These are phyloP conservation scores for Scaptomyza reducta DNA, from an alignment of 2,888 invertebrate genomes.

Conservation along the genomic window DNA sequence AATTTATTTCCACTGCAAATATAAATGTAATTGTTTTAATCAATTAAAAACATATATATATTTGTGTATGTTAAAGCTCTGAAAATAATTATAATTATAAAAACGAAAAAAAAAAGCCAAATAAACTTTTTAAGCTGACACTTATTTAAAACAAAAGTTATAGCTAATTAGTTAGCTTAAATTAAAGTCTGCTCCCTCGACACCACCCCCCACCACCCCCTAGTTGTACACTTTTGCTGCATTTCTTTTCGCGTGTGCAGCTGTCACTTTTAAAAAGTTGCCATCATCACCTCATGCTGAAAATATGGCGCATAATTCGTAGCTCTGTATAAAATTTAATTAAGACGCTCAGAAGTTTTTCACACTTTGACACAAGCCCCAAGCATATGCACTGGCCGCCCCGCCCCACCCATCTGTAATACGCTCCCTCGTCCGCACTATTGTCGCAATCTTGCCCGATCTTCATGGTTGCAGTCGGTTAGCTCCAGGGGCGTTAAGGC, in stretches of 20 bases:
- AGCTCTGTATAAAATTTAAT: slow-evolving; percentile 72
- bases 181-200: slow-evolving; percentile 34
- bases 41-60: background rate
- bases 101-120: background rate
- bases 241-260: slow-evolving; percentile 60
- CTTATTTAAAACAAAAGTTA: slow-evolving; percentile 59
- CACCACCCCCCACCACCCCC: background rate
- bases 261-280: slow-evolving; percentile 75
- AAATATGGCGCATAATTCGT: slow-evolving; percentile 59
- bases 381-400: slow-evolving; percentile 55
- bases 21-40: background rate
- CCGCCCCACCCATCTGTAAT: background rate
- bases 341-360: slow-evolving; percentile 74
- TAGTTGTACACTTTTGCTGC: slow-evolving; percentile 17
- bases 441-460: slow-evolving; percentile 36
- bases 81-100: background rate
- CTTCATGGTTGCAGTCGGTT: slow-evolving; percentile 48
- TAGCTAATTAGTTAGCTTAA: slow-evolving; percentile 62
- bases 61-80: background rate
- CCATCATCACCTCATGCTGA: slow-evolving; percentile 51
- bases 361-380: slow-evolving; percentile 74
- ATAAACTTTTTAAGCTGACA: slow-evolving; percentile 43
- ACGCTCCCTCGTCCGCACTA: background rate
- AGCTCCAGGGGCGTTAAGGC: slow-evolving; percentile 63
- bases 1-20: background rate